phyloP scores from a whole-genome alignment of 2,888 invertebrate genomes.

The Chydorus sphaericus region DNA sequence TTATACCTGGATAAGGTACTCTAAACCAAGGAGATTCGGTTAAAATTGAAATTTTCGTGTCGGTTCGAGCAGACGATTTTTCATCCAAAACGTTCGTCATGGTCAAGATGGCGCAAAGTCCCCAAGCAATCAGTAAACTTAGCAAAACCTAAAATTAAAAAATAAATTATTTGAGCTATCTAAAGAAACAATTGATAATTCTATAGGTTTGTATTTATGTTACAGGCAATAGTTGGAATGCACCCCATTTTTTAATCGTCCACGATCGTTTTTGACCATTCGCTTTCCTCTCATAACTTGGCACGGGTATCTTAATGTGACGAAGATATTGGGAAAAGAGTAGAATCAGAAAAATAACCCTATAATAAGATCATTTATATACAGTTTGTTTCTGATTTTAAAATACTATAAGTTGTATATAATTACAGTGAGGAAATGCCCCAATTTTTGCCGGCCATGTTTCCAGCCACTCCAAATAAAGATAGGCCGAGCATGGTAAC shows the following conservation, averaged over 20 bases:
- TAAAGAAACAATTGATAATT: neutral
- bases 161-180: neutral
- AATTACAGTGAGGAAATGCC: constrained; percentile 36
- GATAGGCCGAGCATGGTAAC: constrained; percentile 72
- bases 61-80: constrained; percentile 56
- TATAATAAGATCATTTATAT: constrained; percentile 29
- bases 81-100: constrained; percentile 43
- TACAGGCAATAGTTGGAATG: constrained; percentile 69
- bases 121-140: constrained; percentile 62
- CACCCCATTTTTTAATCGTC: constrained; percentile 43
- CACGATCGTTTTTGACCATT: constrained; percentile 32
- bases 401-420: neutral
- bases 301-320: constrained; percentile 44
- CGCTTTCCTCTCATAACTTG: constrained; percentile 28
- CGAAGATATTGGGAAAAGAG: constrained; percentile 64
- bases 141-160: constrained; percentile 44
- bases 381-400: too few relatives aligned
- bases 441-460: constrained; percentile 71
- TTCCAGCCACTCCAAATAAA: constrained; percentile 62
- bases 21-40: constrained; percentile 64
- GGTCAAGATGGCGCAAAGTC: constrained; percentile 53
- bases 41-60: constrained; percentile 51
- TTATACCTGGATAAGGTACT: constrained; percentile 61
- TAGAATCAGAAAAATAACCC: constrained; percentile 57
- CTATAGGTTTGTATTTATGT: constrained; percentile 24